A percentile compares a stretch with the other conserved stretches of the same genome.
These are phyloP conservation scores for Cirrhinus molitorella DNA, from an alignment of 2,797 vertebrate species.

Conservation along the genomic window DNA sequence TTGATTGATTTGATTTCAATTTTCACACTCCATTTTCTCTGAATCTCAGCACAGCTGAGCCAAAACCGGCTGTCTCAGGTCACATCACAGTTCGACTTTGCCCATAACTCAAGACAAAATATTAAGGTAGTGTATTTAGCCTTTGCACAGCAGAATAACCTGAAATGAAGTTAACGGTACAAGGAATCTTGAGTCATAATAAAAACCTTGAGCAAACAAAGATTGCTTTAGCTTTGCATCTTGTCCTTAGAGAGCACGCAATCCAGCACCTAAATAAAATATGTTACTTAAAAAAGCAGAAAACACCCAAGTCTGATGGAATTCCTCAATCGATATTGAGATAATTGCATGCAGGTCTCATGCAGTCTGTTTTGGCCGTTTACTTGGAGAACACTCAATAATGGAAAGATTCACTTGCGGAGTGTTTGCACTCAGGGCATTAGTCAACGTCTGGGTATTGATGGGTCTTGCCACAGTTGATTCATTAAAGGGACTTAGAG, in stretches of 20 bases:
- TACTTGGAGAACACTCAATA: conserved; percentile 72
- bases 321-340: conserved; percentile 58
- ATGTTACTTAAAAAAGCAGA: conserved; percentile 53
- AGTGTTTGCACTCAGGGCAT: conserved; percentile 72
- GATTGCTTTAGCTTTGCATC: conserved; percentile 5
- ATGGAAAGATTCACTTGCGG: conserved; percentile 69
- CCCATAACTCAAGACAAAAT: neutral
- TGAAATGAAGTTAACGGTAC: neutral
- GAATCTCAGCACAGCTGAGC: conserved; percentile 34
- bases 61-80: conserved; percentile 17
- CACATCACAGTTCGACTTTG: conserved; percentile 21
- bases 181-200: conserved; percentile 1
- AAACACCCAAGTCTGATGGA: conserved; percentile 54
- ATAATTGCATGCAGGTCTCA: conserved; percentile 61
- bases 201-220: neutral
- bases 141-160: conserved; percentile 4
- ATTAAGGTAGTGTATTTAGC: neutral
- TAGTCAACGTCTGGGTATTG: conserved; percentile 77
- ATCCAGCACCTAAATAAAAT: conserved; percentile 14
- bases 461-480: conserved; percentile 74
- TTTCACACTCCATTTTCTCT: conserved; percentile 32
- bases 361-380: conserved; percentile 61
- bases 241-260: neutral
- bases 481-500: conserved; percentile 76
- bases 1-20: conserved; percentile 31